These are phyloP conservation scores for Arctia plantaginis DNA, from an alignment of 2,888 invertebrate genomes.

Conservation along the genomic window DNA sequence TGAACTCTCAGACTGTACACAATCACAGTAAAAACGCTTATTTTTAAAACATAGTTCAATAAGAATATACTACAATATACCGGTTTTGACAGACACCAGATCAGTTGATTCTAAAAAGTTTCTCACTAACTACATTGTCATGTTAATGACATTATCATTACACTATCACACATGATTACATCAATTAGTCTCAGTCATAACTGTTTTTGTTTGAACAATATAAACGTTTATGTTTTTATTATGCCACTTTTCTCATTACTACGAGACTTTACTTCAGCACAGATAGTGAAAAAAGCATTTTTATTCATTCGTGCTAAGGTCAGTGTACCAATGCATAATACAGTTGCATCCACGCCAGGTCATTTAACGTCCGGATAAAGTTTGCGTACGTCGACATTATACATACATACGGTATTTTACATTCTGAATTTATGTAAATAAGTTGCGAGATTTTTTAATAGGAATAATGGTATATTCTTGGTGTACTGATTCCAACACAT, in stretches of 20 bases:
- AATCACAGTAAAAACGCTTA: too few species aligned
- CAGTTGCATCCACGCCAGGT: constrained; percentile 11
- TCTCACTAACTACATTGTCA: not conserved
- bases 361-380: constrained; percentile 14
- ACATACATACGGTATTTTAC: not conserved
- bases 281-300: constrained; percentile 55
- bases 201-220: constrained; percentile 21
- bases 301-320: constrained; percentile 45
- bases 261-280: constrained; percentile 27
- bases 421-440: not conserved
- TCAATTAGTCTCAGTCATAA: constrained; percentile 24
- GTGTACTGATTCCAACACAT: too few species aligned
- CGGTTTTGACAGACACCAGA: too few species aligned
- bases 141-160: constrained; percentile 20
- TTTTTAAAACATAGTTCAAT: too few species aligned
- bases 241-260: constrained; percentile 38
- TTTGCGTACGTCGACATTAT: not conserved
- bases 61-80: too few species aligned
- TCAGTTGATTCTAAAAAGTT: not conserved
- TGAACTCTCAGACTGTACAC: too few species aligned
- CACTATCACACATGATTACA: not conserved
- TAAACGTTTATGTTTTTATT: constrained; percentile 56
- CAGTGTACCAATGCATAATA: constrained; percentile 22
- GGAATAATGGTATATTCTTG: not conserved
- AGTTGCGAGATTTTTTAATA: not conserved